A percentile compares a stretch with the other conserved stretches of the same genome.
phyloP scores from a whole-genome alignment of 2,797 vertebrate species.

The Chromobotia macracanthus region DNA sequence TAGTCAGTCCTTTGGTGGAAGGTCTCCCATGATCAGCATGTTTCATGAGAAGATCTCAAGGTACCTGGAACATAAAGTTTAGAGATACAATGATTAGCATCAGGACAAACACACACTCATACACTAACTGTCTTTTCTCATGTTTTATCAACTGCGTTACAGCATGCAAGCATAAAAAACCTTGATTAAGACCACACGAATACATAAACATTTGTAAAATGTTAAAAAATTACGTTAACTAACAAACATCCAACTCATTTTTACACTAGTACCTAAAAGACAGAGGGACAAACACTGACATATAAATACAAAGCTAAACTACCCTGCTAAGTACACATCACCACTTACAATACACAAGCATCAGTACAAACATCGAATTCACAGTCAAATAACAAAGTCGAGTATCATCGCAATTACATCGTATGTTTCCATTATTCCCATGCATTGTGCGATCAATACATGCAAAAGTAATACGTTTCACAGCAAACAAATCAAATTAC shows the following conservation, averaged over 20 bases:
- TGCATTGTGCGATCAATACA: not conserved
- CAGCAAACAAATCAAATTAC: not conserved
- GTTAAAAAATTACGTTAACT: not conserved
- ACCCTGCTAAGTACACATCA: slow-evolving; percentile 5
- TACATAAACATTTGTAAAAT: slow-evolving; percentile 1
- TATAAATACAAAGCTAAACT: slow-evolving; percentile 25
- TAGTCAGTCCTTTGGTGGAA: slow-evolving; percentile 64
- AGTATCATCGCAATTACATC: not conserved
- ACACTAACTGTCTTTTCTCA: slow-evolving; percentile 45
- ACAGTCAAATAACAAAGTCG: slow-evolving; percentile 8
- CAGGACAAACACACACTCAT: slow-evolving; percentile 39
- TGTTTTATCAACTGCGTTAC: slow-evolving; percentile 30
- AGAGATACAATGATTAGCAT: slow-evolving; percentile 52
- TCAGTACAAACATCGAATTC: slow-evolving; percentile 17
- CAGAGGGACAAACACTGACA: slow-evolving; percentile 2
- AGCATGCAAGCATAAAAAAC: slow-evolving; percentile 31
- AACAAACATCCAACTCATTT: not conserved
- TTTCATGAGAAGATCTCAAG: slow-evolving; percentile 80
- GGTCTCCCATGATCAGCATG: slow-evolving; percentile 73
- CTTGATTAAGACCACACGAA: slow-evolving; percentile 1
- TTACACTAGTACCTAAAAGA: not conserved
- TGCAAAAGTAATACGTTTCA: slow-evolving; percentile 1
- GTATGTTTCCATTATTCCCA: too few relatives aligned
- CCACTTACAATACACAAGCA: slow-evolving; percentile 13
- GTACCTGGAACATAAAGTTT: slow-evolving; percentile 73